Base-by-base conservation (phyloP, 1,140 invertebrate species). In the Trinorchestia longiramus region DNA sequence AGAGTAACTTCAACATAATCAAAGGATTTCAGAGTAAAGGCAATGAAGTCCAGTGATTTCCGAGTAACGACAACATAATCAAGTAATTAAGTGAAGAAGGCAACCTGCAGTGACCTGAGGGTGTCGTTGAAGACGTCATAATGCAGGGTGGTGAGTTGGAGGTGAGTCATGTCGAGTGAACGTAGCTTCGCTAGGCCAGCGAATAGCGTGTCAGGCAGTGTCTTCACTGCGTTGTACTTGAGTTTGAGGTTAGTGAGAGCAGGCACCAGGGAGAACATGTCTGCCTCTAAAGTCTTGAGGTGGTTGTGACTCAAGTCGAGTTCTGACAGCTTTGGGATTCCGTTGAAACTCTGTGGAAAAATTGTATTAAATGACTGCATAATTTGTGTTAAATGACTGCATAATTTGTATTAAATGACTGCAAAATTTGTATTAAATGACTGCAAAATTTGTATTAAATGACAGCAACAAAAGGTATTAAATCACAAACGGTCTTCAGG, bases 261-360 rank as follows among this genome's bases (percentile, higher is more conserved):
- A n/a, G 43, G 44, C 15, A 94, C 41, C 0, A 45, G 43, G 17
- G 44, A 19, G 92, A 94, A 94, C 41, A 45, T 8, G 43, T 94
- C 43, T 0, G 43, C 6, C 40, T 44, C 43, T 15, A 94, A 40
- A 15, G 40, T 45, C 43, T 45, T 40, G 36, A 94, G 92, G 43
- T 94, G 43, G 92, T 94, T 94, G 92, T 45, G 44, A 44, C 92
- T 47, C 36, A 94, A 47, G 44, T 94, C 92, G 6, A 94, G 44
- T 19, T 6, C 40, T 8, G 43, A 43, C 0, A 94, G 44, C 11
- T 94, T 94, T 19, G 92, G 40, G 40, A 94, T 94, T 11, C 92
- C 92, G 40, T 94, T 94, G 44, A 94, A 94, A 36, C 92, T 94
- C 92, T 94, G 92, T 3, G 43, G 41, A 36, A 43, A 90, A 87